Evolutionary conservation across 2,113 vertebrate species (phyloP).

Genomic region (Zosterops hypoxanthus): DNA sequence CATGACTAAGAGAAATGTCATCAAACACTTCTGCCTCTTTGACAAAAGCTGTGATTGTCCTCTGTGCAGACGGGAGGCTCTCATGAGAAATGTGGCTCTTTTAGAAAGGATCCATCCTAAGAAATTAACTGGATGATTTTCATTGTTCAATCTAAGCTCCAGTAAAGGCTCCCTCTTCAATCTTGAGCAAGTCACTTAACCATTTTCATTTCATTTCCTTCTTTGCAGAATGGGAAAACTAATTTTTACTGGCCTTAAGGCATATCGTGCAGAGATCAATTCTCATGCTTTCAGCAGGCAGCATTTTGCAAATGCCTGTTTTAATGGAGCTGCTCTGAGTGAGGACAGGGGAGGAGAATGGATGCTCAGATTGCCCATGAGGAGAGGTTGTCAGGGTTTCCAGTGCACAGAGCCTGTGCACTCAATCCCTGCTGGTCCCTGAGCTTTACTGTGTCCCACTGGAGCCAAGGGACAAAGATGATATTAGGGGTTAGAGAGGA

Average conservation of each 20-base stretch:
- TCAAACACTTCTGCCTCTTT: background rate
- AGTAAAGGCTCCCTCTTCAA: background rate
- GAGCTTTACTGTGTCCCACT: background rate
- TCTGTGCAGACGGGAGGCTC: background rate
- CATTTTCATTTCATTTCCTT: conserved; percentile 14
- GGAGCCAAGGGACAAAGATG: background rate
- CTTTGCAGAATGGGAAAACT: background rate
- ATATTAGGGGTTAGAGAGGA: background rate
- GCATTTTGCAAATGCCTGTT: background rate
- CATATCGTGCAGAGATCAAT: background rate
- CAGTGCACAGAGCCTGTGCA: background rate
- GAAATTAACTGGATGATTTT: background rate
- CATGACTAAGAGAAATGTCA: background rate
- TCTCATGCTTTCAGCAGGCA: background rate
- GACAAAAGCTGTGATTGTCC: background rate
- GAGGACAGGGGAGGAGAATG: background rate
- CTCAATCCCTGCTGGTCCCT: background rate
- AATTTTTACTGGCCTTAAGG: background rate
- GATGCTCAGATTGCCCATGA: background rate
- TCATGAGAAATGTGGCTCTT: background rate
- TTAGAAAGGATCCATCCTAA: background rate
- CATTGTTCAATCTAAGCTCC: background rate
- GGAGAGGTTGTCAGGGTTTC: background rate
- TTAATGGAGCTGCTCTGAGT: background rate
- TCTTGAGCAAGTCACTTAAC: background rate